Evolutionary conservation across 2,888 invertebrate genomes (phyloP).

Genomic region (Sphaeridia pumilis): DNA sequence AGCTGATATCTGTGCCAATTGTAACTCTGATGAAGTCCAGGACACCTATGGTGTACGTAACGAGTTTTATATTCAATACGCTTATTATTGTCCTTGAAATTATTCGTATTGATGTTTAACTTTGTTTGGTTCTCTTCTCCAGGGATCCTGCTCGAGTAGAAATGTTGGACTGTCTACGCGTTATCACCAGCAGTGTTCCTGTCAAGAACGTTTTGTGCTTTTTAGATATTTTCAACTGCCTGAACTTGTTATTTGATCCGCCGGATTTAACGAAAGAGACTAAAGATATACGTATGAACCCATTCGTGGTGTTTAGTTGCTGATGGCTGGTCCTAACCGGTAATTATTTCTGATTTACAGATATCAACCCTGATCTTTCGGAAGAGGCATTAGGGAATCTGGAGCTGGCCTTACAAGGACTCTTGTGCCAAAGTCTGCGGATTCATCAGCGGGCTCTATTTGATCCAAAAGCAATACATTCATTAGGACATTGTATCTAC

Average conservation of each 20-base stretch:
- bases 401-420: not conserved
- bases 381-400: not conserved
- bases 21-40: not conserved
- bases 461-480: conserved; percentile 14
- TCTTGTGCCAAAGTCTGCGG: conserved; percentile 7
- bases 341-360: too few relatives aligned
- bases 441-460: conserved; percentile 16
- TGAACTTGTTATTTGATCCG: not conserved
- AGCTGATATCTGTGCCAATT: not conserved
- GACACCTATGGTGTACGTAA: not conserved
- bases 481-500: conserved; percentile 25
- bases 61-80: too few relatives aligned
- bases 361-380: not conserved
- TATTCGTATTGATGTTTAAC: too few relatives aligned
- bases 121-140: too few relatives aligned
- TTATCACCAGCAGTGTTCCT: not conserved
- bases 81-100: too few relatives aligned
- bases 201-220: not conserved
- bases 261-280: not conserved
- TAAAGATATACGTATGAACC: not conserved
- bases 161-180: not conserved
- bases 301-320: not conserved
- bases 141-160: not conserved
- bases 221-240: not conserved
- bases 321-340: too few relatives aligned